Evolutionary conservation across 2,113 vertebrate species (phyloP).

Genomic region (Cyphomyrus plagiostoma): DNA sequence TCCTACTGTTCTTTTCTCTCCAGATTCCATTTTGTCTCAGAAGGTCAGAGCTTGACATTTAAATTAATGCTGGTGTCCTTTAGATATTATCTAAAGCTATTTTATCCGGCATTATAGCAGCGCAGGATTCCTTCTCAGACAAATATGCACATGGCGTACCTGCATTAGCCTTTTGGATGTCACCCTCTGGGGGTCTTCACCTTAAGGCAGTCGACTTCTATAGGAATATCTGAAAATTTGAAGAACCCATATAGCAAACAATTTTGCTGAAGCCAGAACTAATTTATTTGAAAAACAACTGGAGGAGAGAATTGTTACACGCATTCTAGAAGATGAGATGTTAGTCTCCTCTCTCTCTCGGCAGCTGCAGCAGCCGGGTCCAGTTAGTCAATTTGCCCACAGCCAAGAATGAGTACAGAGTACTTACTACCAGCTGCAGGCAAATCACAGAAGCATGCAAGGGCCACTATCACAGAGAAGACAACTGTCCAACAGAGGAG

Average conservation of each 20-base stretch:
- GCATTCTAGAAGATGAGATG: neutral
- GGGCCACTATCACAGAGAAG: neutral
- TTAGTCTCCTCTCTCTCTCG: neutral
- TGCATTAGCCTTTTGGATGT: neutral
- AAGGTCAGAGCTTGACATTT: conserved; percentile 8
- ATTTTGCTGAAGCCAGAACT: neutral
- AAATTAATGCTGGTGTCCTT: neutral
- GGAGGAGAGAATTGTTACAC: neutral
- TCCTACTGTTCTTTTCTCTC: neutral
- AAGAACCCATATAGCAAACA: neutral
- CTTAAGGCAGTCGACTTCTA: neutral
- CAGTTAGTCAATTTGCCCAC: neutral
- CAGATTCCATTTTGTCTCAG: neutral
- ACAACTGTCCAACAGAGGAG: conserved; percentile 7
- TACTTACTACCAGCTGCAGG: neutral
- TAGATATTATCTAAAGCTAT: neutral
- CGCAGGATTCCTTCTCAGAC: neutral
- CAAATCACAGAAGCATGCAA: neutral
- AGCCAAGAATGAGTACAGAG: neutral
- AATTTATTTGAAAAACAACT: neutral
- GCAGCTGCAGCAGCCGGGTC: neutral
- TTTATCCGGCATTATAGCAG: neutral
- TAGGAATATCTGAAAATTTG: neutral
- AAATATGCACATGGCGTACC: neutral
- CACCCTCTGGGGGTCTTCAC: neutral